Conservation (phyloP, 2,888 invertebrate genomes). For the Chironomus tentans region DNA sequence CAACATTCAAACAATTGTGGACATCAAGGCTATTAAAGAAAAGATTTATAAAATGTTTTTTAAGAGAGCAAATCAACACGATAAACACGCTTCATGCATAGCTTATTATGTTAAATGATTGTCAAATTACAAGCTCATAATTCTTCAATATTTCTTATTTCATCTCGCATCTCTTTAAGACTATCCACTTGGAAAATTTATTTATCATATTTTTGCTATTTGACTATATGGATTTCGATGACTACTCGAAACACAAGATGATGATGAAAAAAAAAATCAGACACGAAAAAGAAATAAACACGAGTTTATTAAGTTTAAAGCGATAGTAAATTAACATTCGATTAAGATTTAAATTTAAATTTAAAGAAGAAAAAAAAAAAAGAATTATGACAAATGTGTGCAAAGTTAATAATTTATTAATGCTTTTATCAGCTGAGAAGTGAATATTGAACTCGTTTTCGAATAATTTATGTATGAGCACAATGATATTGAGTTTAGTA, state of each 20-base stretch:
- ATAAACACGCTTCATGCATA: neutral
- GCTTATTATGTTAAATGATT: slow-evolving; percentile 3
- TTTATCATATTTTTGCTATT: neutral
- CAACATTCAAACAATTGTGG: neutral
- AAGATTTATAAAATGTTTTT: neutral
- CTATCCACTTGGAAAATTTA: neutral
- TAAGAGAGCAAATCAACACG: neutral
- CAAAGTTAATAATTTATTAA: slow-evolving; percentile 5
- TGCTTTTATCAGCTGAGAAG: neutral
- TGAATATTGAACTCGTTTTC: neutral
- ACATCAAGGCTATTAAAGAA: neutral
- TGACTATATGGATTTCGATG: neutral
- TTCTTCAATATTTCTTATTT: neutral
- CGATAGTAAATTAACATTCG: neutral
- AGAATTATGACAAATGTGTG: slow-evolving; percentile 15
- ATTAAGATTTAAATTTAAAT: neutral
- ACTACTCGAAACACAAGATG: neutral
- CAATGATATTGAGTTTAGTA: neutral
- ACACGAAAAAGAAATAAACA: neutral
- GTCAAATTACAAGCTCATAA: slow-evolving; percentile 16
- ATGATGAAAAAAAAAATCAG: neutral
- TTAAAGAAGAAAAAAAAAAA: neutral
- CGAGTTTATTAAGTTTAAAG: neutral
- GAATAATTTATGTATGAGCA: neutral
- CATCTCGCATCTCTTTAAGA: neutral